These are phyloP conservation scores for Mimachlamys varia DNA, from an alignment of 2,888 invertebrate species.

Conservation along the genomic window DNA sequence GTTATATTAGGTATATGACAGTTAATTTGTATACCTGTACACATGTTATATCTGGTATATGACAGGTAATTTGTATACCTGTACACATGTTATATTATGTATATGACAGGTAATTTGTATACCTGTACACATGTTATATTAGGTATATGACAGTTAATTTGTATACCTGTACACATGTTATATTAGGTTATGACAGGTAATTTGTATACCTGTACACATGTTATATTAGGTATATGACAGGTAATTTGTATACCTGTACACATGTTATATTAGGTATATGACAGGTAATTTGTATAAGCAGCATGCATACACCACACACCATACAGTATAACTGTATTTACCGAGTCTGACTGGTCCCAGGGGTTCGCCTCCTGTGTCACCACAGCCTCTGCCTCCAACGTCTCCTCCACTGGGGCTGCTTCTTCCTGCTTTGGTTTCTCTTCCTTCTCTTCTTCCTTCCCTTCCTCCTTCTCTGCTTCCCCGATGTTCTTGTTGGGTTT, in stretches of 20 bases:
- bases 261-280: no score
- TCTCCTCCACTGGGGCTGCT: constrained; percentile 43
- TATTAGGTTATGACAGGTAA: no score
- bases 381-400: constrained; percentile 49
- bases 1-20: background rate
- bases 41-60: background rate
- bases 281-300: background rate
- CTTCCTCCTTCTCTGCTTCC: constrained; percentile 45
- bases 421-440: constrained; percentile 50
- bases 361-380: constrained; percentile 63
- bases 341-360: constrained; percentile 62
- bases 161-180: background rate
- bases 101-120: no score
- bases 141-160: background rate
- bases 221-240: no score
- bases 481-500: constrained; percentile 53
- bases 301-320: no score
- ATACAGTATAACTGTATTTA: constrained; percentile 52
- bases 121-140: background rate
- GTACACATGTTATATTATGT: background rate
- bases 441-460: constrained; percentile 41
- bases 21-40: background rate
- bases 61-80: background rate
- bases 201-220: no score
- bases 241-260: background rate